Base-by-base conservation (phyloP, 1,140 invertebrate species). In the Pseudomyrmex dendroicus region DNA sequence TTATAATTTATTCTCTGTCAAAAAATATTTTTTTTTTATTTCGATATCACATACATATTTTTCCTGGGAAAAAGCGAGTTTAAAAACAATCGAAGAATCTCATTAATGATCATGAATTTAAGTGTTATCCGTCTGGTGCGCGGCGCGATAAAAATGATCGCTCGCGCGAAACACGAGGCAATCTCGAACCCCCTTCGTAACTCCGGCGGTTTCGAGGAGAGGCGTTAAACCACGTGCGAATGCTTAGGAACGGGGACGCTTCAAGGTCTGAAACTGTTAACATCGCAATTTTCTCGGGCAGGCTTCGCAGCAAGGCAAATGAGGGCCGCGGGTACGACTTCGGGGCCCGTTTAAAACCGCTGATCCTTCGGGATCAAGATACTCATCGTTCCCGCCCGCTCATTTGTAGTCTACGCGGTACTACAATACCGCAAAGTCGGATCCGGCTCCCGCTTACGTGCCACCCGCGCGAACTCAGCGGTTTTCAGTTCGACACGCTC, bases 351-450 rank as follows among this genome's bases (percentile, higher is more conserved):
- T 72, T 80, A 80, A 80, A 80, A 80, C 66, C 76, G 76, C 76
- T 80, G 76, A 80, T 80, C 76, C 76, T 80, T 80, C 66, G 76
- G 76, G 76, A 80, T 80, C 76, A 80, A 80, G 66, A 80, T 72
- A 70, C 76, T 80, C 66, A 56, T 72, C 59, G 83, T 73, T 52
- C 67, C 77, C 76, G 35, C 78, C 67, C 66, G 83, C 63, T 84
- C 83, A 84, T 84, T 84, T 66, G 77, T 78, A 84, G 77, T 78
- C 67, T 56, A 62, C 44, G 46, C 78, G 61, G 62, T 84, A 62
- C 62, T 73, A 82, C 64, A 57, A 82, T 73, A 85, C 70, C 80
- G 80, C 76, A 84, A 84, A 84, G 76, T 82, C 77, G 76, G 77
- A 62, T 72, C 44, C 44, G 77, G 50, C 59, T 10, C 67, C 46